Evolutionary conservation across 1,140 invertebrate genomes (phyloP), one percentile per base, ranked within the genome.

Genomic region (Drosophila neocordata): DNA sequence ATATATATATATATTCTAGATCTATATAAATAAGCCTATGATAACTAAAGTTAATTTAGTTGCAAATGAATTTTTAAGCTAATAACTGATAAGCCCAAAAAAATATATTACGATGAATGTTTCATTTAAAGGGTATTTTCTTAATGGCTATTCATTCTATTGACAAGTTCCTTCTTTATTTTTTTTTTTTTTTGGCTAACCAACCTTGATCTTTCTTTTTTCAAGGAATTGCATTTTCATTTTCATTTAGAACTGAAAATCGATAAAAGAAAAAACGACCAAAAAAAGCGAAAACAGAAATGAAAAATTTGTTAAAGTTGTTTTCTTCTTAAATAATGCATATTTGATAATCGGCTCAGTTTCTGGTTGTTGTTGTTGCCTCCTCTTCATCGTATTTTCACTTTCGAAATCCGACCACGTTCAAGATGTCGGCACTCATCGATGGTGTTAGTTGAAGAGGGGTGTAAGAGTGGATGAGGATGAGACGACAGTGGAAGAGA

Each of bases 331-430:
- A 11, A 56, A 55, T 63, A 34, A 71, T 77, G 73, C 62, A 77
- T 57, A 70, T 70, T 53, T 77, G 55, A 58, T 57, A 66, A 52
- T 75, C 72, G 65, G 53, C 37, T 51, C 44, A 34, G 38, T 27
- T 44, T 44, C 13, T 44, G 41, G 15, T 48, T 18, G 15, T 48
- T 18, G 58, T n/a, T 35, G 22, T 41, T 58, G 34, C 13, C 6
- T 51, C 13, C 20, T 65, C 71, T 61, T 59, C 78, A 76, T 61
- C 78, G 34, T 37, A 68, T 81, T 80, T 80, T 82, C 78, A 80
- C 78, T 80, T 80, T 80, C 73, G 78, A 82, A 82, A 82, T 72
- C 76, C 66, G 65, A 75, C 77, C 53, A 55, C 27, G 52, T 48
- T 20, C 15, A 55, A 76, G 70, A 34, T 65, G 69, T 37, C 37